phyloP scores from a whole-genome alignment of 2,797 vertebrate species.

The Champsocephalus gunnari region DNA sequence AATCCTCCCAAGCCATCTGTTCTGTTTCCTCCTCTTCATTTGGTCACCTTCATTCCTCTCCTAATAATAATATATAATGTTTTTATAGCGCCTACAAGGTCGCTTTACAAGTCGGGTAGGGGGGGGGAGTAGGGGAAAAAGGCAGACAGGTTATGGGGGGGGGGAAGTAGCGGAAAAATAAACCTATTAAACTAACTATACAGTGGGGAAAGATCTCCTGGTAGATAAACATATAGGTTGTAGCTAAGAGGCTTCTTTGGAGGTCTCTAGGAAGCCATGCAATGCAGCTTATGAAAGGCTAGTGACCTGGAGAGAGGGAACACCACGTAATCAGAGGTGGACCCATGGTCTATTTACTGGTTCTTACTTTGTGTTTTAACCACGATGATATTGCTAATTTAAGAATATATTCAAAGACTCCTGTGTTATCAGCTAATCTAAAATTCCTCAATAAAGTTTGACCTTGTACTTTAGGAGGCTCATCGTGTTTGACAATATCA shows the following conservation, averaged over 20 bases:
- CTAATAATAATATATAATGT: too few relatives aligned
- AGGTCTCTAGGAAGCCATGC: constrained; percentile 32
- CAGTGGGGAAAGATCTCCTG: neutral
- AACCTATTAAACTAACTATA: too few relatives aligned
- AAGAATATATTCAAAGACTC: constrained; percentile 2
- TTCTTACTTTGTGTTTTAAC: neutral
- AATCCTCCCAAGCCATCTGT: neutral
- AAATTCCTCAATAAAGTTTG: constrained; percentile 15
- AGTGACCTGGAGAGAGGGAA: neutral
- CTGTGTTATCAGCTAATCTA: neutral
- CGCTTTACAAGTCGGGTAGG: too few relatives aligned
- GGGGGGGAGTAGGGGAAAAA: too few relatives aligned
- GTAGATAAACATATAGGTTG: constrained; percentile 42
- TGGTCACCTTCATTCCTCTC: constrained; percentile 22
- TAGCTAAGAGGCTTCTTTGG: constrained; percentile 52
- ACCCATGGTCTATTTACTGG: neutral
- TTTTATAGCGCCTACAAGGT: too few relatives aligned
- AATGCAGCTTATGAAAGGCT: constrained; percentile 43
- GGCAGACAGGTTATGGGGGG: too few relatives aligned
- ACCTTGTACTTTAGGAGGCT: constrained; percentile 20
- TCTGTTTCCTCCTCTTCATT: neutral
- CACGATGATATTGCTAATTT: neutral
- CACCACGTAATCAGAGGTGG: neutral
- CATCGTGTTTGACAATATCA: constrained; percentile 30
- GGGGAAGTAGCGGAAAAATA: too few relatives aligned